Percentiles rank a stretch among this genome's conserved stretches.
Evolutionary conservation across 2,888 invertebrate genomes (phyloP).

Genomic region (Cosmopolites sordidus): DNA sequence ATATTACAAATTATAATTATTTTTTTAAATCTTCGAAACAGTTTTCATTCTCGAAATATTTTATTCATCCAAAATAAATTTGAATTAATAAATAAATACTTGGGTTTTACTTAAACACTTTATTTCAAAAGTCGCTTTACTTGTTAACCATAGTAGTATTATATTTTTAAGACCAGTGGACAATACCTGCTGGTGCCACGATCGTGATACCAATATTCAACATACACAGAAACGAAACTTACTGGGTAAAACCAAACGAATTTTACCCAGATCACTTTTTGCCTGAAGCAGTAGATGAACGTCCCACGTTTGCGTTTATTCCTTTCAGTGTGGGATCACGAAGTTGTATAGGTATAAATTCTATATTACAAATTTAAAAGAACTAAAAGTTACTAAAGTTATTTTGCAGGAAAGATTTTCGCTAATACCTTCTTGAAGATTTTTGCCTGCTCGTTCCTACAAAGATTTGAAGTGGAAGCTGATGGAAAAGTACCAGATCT

Average conservation of each 20-base stretch:
- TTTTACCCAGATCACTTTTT: conserved; percentile 43
- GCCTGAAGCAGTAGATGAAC: conserved; percentile 34
- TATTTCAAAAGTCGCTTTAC: no score
- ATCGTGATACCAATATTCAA: conserved; percentile 36
- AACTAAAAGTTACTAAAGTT: background rate
- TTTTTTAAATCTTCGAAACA: no score
- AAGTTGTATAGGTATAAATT: conserved; percentile 37
- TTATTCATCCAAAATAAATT: no score
- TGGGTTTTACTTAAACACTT: no score
- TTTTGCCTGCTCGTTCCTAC: conserved; percentile 34
- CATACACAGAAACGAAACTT: conserved; percentile 36
- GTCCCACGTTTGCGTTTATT: conserved; percentile 38
- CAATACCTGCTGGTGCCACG: conserved; percentile 34
- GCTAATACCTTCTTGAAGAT: conserved; percentile 34
- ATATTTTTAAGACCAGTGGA: conserved; percentile 30
- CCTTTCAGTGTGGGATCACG: conserved; percentile 42
- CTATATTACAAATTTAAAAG: background rate
- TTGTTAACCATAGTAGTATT: background rate
- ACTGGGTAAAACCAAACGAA: conserved; percentile 40
- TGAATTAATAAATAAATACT: no score
- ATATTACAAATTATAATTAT: no score
- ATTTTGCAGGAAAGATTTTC: conserved; percentile 36
- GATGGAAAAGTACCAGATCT: conserved; percentile 39
- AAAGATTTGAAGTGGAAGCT: conserved; percentile 36
- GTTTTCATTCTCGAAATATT: no score